These are phyloP conservation scores for Bufotes viridis DNA, from an alignment of 2,797 vertebrate species.

Conservation along the genomic window DNA sequence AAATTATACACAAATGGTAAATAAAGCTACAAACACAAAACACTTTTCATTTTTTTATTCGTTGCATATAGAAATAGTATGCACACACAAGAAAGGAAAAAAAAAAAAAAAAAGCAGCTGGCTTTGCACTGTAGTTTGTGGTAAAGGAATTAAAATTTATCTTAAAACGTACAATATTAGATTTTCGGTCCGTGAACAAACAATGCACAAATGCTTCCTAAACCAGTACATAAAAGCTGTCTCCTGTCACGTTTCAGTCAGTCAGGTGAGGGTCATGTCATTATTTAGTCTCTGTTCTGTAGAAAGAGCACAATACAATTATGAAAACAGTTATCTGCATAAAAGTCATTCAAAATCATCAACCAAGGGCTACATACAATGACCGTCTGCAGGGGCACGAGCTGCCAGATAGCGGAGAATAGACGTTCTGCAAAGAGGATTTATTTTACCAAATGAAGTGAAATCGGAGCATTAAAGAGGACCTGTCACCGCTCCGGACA, in stretches of 20 bases:
- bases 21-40: not conserved
- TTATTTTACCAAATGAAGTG: not conserved
- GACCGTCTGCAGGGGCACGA: not conserved
- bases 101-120: not conserved
- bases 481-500: too few species aligned
- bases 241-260: constrained; percentile 86
- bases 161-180: constrained; percentile 14
- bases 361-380: constrained; percentile 14
- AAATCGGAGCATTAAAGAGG: not conserved
- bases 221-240: constrained; percentile 75
- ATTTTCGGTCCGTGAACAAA: constrained; percentile 56
- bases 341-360: constrained; percentile 45
- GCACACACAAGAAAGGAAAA: constrained; percentile 12
- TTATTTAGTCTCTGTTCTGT: constrained; percentile 83
- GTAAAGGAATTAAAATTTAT: not conserved
- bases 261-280: constrained; percentile 85
- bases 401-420: not conserved
- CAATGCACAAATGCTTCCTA: constrained; percentile 64
- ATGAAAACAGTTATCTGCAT: constrained; percentile 77
- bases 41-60: constrained; percentile 28
- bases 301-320: constrained; percentile 85
- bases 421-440: not conserved
- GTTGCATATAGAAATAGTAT: constrained; percentile 29
- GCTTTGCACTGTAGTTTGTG: constrained; percentile 14
- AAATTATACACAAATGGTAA: not conserved